Evolutionary conservation across 64 coral and sea anemone genomes (phyloP).

Genomic region (Pocillopora damicornis): DNA sequence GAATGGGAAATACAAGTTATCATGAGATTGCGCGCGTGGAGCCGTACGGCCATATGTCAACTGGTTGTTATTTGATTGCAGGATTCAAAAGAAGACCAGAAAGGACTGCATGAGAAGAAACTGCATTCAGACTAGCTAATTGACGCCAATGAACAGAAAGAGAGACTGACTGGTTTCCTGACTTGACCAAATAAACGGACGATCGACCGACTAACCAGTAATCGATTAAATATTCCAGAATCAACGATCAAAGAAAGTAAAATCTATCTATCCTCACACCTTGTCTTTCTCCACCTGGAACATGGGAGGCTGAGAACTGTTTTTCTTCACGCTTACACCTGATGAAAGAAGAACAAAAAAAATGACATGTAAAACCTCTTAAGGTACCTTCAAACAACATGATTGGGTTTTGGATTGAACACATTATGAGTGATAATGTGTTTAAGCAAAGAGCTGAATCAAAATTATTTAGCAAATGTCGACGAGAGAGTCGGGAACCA

Average conservation of each 20-base stretch:
- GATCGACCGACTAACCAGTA: neutral
- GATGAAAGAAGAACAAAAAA: neutral
- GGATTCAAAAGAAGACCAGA: neutral
- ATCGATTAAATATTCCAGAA: neutral
- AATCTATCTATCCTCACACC: neutral
- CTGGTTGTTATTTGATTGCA: neutral
- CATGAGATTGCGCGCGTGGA: no score
- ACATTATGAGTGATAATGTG: no score
- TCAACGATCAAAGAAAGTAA: neutral
- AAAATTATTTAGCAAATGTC: no score
- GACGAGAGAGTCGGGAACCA: no score
- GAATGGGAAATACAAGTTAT: no score
- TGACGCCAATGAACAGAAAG: neutral
- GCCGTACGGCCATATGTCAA: no score
- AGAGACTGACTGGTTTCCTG: neutral
- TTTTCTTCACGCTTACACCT: constrained; percentile 18
- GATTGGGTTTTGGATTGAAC: no score
- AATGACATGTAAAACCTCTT: neutral
- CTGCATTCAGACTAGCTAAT: neutral
- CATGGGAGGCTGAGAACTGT: constrained; percentile 14
- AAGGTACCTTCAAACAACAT: no score
- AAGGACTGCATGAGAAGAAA: neutral
- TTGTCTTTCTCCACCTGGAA: constrained; percentile 20
- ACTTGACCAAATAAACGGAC: neutral
- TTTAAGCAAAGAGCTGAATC: no score